Conservation (phyloP, 2,797 vertebrate species). For the Babyrousa celebensis region DNA sequence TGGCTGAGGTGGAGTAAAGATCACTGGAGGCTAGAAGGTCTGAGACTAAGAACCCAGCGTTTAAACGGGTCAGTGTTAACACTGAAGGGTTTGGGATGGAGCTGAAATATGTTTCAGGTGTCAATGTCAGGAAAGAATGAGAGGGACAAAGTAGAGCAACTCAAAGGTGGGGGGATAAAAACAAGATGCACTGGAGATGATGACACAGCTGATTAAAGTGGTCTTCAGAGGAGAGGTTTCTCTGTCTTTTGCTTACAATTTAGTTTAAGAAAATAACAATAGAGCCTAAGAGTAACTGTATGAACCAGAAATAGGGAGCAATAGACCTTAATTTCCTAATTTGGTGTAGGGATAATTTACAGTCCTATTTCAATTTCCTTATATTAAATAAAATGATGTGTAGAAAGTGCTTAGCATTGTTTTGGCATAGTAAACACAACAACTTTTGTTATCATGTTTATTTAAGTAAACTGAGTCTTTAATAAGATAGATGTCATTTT, state of each 20-base stretch:
- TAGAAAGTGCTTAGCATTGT: constrained; percentile 1
- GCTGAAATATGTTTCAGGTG: neutral
- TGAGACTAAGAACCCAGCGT: neutral
- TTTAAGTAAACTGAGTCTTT: neutral
- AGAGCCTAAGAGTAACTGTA: neutral
- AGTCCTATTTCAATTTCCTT: neutral
- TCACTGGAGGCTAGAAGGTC: neutral
- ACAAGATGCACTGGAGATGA: neutral
- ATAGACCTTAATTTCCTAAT: neutral
- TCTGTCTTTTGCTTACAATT: neutral
- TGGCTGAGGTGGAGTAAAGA: neutral
- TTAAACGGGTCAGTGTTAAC: neutral
- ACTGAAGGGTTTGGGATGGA: neutral
- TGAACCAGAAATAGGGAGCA: neutral
- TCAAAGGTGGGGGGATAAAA: neutral
- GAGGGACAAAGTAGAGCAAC: neutral
- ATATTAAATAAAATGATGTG: neutral
- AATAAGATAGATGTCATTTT: neutral
- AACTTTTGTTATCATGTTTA: neutral
- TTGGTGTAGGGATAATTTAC: neutral
- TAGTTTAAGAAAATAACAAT: constrained; percentile 24
- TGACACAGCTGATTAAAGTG: neutral
- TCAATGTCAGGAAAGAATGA: neutral
- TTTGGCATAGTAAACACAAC: neutral
- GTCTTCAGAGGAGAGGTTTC: neutral